A percentile compares a stretch with the other conserved stretches of the same genome.
Evolutionary conservation across 2,113 vertebrate genomes (phyloP).

Genomic region (Boleophthalmus pectinirostris): DNA sequence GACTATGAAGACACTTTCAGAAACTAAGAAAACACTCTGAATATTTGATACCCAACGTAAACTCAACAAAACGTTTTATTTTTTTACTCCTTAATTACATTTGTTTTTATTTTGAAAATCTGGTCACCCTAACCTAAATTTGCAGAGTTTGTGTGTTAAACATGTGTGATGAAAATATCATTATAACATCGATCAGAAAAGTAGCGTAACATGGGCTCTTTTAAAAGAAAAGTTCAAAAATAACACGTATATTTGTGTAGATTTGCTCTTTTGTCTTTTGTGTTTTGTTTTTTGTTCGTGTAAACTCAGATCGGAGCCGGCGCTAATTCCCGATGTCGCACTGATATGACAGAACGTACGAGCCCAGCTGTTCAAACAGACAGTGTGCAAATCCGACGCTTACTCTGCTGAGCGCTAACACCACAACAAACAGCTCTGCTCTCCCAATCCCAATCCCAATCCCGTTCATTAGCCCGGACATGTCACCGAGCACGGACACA

Average conservation of each 20-base stretch:
- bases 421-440: constrained; percentile 66
- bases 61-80: too few species aligned
- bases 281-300: background rate
- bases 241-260: background rate
- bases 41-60: too few species aligned
- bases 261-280: background rate
- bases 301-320: background rate
- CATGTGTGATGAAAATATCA: background rate
- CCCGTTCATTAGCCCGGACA: constrained; percentile 71
- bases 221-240: background rate
- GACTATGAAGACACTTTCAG: too few species aligned
- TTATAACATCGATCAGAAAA: too few species aligned
- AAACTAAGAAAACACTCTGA: too few species aligned
- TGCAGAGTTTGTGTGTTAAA: too few species aligned
- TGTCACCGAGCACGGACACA: constrained; percentile 59
- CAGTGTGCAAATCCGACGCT: constrained; percentile 58
- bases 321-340: background rate
- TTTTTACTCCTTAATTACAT: too few species aligned
- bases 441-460: constrained; percentile 70
- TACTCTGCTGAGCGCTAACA: constrained; percentile 62
- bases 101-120: too few species aligned
- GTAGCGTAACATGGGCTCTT: too few species aligned
- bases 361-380: constrained; percentile 73
- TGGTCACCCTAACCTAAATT: too few species aligned
- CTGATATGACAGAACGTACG: constrained; percentile 52